These are phyloP conservation scores for Oasisia sp. DNA, from an alignment of 2,888 invertebrate genomes.

Conservation along the genomic window DNA sequence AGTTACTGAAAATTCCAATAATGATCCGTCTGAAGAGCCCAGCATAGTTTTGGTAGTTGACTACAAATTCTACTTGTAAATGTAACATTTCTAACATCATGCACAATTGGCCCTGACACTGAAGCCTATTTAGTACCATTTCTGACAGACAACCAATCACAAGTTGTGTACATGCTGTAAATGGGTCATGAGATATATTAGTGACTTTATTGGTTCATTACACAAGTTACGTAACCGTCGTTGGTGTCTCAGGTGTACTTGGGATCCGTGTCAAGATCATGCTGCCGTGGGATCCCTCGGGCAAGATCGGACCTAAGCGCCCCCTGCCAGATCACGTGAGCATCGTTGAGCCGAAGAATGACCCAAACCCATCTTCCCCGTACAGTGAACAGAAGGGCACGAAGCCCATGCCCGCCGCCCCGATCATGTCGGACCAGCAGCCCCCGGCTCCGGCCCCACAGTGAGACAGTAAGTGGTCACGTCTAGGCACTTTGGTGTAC, in stretches of 20 bases:
- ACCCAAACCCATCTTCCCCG: slow-evolving; percentile 78
- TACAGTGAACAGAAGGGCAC: slow-evolving; percentile 80
- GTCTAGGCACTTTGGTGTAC: not conserved
- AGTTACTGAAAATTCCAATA: too few species aligned
- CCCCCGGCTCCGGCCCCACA: not conserved
- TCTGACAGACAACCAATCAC: not conserved
- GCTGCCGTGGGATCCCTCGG: slow-evolving; percentile 97
- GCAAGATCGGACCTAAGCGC: slow-evolving; percentile 97
- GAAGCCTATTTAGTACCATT: too few species aligned
- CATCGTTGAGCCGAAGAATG: slow-evolving; percentile 97
- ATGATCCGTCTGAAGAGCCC: too few species aligned
- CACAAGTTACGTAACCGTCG: too few species aligned
- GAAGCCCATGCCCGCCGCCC: slow-evolving; percentile 63
- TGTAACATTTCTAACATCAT: too few species aligned
- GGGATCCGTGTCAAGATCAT: slow-evolving; percentile 95
- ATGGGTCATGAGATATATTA: not conserved
- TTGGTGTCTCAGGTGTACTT: slow-evolving; percentile 70
- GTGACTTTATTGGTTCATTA: not conserved
- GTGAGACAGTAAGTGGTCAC: not conserved
- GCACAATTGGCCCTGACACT: too few species aligned
- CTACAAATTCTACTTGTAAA: not conserved
- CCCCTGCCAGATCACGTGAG: slow-evolving; percentile 97
- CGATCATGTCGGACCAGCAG: not conserved
- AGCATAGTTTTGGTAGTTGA: not conserved
- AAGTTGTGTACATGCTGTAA: not conserved